A percentile compares a stretch with the other conserved stretches of the same genome.
Conservation (phyloP, 2,113 vertebrate genomes). For the Hystrix brachyura region DNA sequence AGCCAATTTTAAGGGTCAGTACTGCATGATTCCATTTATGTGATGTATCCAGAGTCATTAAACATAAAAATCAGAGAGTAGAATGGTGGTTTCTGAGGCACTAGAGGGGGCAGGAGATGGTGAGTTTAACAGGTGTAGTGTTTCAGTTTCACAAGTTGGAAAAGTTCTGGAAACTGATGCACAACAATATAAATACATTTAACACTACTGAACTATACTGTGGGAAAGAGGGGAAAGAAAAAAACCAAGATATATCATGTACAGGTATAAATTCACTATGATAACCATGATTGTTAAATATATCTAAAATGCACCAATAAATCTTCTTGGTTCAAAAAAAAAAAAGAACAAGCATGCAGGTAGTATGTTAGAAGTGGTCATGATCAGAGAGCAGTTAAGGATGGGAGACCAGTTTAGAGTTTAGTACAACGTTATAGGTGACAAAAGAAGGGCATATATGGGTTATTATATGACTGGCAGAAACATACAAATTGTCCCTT, state of each 20-base stretch:
- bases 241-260: too few species aligned
- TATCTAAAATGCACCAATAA: too few species aligned
- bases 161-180: not conserved
- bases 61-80: conserved; percentile 12
- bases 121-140: not conserved
- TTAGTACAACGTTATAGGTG: not conserved
- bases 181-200: not conserved
- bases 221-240: too few species aligned
- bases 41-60: not conserved
- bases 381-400: not conserved
- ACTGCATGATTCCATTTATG: not conserved
- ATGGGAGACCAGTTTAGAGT: not conserved
- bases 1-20: not conserved
- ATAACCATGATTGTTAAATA: too few species aligned
- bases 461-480: not conserved
- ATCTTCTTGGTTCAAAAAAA: too few species aligned
- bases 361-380: not conserved
- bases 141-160: conserved; percentile 53
- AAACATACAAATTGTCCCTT: not conserved
- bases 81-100: not conserved
- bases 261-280: too few species aligned
- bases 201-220: not conserved
- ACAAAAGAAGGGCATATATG: not conserved
- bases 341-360: not conserved
- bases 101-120: not conserved